Conservation (phyloP, 2,888 invertebrate genomes). For the Aphelenchoides bicaudatus region DNA sequence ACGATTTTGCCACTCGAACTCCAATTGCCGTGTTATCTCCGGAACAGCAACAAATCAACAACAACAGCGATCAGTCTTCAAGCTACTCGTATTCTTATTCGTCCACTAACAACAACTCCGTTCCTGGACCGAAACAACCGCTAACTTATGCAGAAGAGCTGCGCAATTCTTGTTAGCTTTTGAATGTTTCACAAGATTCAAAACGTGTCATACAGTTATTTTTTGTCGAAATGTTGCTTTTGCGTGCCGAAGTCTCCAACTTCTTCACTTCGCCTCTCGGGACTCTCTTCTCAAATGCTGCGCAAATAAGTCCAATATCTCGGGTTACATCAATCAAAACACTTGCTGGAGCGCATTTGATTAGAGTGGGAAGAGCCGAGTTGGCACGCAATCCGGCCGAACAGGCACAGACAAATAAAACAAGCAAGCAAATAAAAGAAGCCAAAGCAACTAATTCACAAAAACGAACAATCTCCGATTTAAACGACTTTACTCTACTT, state of each 20-base stretch:
- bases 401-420: too few species aligned
- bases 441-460: too few species aligned
- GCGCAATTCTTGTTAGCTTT: conserved; percentile 32
- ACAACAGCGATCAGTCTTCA: conserved; percentile 3
- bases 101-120: neutral
- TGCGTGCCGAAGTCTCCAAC: neutral
- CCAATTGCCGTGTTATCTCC: conserved; percentile 28
- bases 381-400: too few species aligned
- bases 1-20: conserved; percentile 41
- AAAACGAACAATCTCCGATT: too few species aligned
- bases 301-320: too few species aligned
- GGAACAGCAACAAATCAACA: conserved; percentile 4
- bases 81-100: conserved; percentile 15
- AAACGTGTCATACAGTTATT: neutral
- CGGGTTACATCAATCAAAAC: too few species aligned
- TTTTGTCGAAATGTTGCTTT: neutral
- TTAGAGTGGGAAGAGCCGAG: too few species aligned
- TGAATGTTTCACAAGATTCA: neutral
- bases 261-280: neutral
- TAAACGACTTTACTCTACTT: too few species aligned
- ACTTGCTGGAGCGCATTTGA: too few species aligned
- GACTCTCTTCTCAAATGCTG: too few species aligned
- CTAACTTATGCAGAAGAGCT: conserved; percentile 31
- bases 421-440: too few species aligned
- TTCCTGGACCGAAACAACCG: conserved; percentile 2